Base-by-base conservation (phyloP, 2,888 invertebrate species). In the Polymixis lichenea region DNA sequence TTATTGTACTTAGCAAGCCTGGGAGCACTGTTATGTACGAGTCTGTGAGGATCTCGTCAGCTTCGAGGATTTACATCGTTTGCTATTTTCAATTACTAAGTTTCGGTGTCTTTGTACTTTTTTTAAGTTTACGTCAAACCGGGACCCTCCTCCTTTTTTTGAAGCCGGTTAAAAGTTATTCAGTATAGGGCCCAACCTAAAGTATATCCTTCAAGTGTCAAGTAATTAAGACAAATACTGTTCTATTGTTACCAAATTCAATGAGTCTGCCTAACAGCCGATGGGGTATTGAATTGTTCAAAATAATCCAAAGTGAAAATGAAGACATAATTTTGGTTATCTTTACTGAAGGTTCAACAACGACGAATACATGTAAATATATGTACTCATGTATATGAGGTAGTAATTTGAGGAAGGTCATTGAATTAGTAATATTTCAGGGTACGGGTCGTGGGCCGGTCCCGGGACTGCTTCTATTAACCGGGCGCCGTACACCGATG, bases 361-460 rank as follows among this genome's bases (percentile, higher is more conserved):
- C 25, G 43, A 22, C 25, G 22, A 56, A 65, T 55, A 68, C 15
- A 67, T 68, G 43, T 85, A 76, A 53, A 71, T 49, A 58, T 71
- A 66, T 75, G 38, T 66, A 58, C 13, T 38, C 38, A 73, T 61
- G 49, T 61, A 58, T 71, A 74, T 72, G 61, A 68, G 71, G 71
- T 28, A 74, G 73, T 74, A 69, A 84, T 86, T 84, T 84, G 73
- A 76, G 80, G 83, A 80, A 84, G 84, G 86, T 76, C 80, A 76
- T 79, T 81, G 87, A 85, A 85, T 86, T 76, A 73, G 64, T 84
- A 75, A 84, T 84, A 81, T 81, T 77, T 84, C 56, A 73, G 84
- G 84, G 84, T 55, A 74, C 72, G 87, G 86, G 84, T 85, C 77
- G 71, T 75, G 81, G 77, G 65, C 77, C 77, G 72, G 58, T 66